Conservation (phyloP, 2,113 vertebrate genomes). For the Protobothrops mucrosquamatus region DNA sequence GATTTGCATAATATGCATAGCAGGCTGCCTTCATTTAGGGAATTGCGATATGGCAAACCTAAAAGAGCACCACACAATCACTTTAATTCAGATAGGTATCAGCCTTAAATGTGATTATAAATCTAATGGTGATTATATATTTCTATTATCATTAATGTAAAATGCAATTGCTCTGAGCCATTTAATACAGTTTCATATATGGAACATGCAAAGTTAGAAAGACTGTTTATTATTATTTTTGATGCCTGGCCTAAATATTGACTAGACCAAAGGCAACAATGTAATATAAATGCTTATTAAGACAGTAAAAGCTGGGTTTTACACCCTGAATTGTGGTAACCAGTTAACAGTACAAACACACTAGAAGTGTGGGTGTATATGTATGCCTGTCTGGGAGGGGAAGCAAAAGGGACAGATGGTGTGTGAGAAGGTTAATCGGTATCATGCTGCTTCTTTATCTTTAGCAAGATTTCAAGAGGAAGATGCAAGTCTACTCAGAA, state of each 20-base stretch:
- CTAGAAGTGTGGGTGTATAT: background rate
- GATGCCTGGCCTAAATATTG: background rate
- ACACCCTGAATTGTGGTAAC: background rate
- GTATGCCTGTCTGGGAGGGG: background rate
- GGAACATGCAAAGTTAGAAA: background rate
- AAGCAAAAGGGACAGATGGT: background rate
- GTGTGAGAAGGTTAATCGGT: background rate
- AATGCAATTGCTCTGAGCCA: background rate
- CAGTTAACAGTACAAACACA: background rate
- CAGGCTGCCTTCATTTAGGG: slow-evolving; percentile 3
- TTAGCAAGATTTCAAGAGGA: background rate
- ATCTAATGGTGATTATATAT: background rate
- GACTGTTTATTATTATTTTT: background rate
- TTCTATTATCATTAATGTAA: background rate
- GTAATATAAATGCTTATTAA: background rate
- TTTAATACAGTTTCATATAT: background rate
- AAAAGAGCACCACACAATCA: background rate
- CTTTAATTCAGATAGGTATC: background rate
- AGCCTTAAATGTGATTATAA: background rate
- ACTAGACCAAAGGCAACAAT: background rate
- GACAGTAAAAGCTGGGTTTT: background rate
- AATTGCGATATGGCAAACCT: background rate
- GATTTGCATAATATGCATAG: background rate
- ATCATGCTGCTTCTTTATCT: background rate
- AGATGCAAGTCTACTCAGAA: background rate